These are phyloP conservation scores for Montipora efflorescens DNA, from an alignment of 64 coral and sea anemone genomes.

Conservation along the genomic window DNA sequence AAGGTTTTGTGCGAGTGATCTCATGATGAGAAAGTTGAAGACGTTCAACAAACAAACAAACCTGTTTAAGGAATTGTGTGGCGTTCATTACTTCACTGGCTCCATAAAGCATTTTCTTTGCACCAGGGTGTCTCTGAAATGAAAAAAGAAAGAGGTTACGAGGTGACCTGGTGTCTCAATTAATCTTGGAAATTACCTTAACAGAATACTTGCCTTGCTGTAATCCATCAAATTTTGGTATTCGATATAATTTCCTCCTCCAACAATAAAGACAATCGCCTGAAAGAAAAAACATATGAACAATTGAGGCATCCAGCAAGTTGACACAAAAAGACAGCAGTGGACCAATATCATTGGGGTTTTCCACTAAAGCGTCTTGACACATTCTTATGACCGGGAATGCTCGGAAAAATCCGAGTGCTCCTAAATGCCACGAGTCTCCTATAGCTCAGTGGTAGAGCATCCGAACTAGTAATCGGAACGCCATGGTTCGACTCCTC, in stretches of 20 bases:
- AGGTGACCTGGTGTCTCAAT: too few species aligned
- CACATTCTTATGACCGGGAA: too few species aligned
- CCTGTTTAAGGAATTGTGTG: conserved; percentile 96
- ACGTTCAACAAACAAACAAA: conserved; percentile 16
- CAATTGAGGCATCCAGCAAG: not conserved
- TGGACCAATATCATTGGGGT: too few species aligned
- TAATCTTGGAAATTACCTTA: too few species aligned
- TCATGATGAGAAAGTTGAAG: not conserved
- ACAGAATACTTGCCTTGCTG: conserved; percentile 63
- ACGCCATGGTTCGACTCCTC: too few species aligned
- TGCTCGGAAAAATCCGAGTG: too few species aligned
- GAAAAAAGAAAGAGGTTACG: not conserved
- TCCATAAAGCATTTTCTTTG: conserved; percentile 93
- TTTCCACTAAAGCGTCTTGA: too few species aligned
- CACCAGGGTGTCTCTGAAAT: conserved; percentile 83
- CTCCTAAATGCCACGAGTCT: too few species aligned
- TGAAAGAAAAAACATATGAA: not conserved
- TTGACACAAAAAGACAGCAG: too few species aligned
- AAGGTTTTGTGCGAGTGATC: not conserved
- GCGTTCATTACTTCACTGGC: conserved; percentile 97
- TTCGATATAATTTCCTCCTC: conserved; percentile 98
- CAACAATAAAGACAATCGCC: conserved; percentile 98
- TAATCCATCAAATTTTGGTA: conserved; percentile 99
- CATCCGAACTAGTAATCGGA: too few species aligned
- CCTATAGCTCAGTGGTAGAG: too few species aligned